A percentile compares a stretch with the other conserved stretches of the same genome.
phyloP scores from a whole-genome alignment of 2,113 vertebrate species.

The Bucco capensis region DNA sequence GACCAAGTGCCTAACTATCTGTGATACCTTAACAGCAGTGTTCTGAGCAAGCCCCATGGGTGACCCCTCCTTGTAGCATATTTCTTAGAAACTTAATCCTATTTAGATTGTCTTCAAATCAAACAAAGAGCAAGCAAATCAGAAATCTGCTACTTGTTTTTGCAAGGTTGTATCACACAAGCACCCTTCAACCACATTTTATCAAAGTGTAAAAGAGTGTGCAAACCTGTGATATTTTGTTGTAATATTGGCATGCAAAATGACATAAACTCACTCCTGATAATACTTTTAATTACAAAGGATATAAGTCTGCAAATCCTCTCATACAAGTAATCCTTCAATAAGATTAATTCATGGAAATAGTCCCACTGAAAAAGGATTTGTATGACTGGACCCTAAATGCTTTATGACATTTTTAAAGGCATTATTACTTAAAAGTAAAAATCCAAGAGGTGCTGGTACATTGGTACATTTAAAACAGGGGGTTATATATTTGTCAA shows the following conservation, averaged over 20 bases:
- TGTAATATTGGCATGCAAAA: background rate
- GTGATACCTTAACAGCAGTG: background rate
- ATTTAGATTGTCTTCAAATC: conserved; percentile 56
- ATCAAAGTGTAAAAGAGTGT: background rate
- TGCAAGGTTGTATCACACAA: conserved; percentile 22
- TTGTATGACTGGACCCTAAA: conserved; percentile 15
- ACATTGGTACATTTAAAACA: background rate
- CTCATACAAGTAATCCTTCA: conserved; percentile 33
- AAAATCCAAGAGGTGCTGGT: background rate
- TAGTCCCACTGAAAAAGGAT: conserved; percentile 11
- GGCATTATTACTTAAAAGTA: background rate
- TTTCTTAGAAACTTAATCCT: conserved; percentile 67
- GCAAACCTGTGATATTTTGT: background rate
- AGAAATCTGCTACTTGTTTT: conserved; percentile 31
- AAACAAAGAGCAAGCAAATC: conserved; percentile 30
- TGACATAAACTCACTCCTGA: conserved; percentile 5
- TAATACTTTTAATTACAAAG: conserved; percentile 56
- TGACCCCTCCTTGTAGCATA: background rate
- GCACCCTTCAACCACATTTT: background rate
- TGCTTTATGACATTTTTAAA: conserved; percentile 23
- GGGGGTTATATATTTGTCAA: background rate
- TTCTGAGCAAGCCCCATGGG: background rate
- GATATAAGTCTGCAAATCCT: conserved; percentile 25
- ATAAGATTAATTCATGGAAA: conserved; percentile 31
- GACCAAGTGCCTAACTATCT: conserved; percentile 53